Conservation (phyloP, 1,140 invertebrate species). For the Drosophila santomea region DNA sequence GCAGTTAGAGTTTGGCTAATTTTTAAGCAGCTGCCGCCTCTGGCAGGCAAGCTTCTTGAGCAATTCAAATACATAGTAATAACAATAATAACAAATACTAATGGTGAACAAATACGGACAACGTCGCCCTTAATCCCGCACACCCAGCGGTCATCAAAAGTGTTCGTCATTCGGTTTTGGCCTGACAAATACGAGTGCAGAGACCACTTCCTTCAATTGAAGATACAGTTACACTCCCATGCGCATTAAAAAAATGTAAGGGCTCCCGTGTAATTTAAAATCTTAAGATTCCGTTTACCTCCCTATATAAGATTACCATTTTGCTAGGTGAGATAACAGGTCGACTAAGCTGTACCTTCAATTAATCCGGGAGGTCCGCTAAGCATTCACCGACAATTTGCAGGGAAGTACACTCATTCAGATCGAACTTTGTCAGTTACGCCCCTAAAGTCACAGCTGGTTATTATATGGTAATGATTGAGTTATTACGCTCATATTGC, state of each 20-base stretch:
- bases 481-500: conserved; percentile 52
- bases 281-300: background rate
- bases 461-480: conserved; percentile 54
- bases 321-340: conserved; percentile 35
- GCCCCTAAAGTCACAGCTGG: conserved; percentile 29
- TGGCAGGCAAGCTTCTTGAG: conserved; percentile 68
- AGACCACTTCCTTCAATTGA: background rate
- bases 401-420: conserved; percentile 23
- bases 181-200: conserved; percentile 22
- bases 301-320: background rate
- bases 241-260: background rate
- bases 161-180: conserved; percentile 66
- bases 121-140: conserved; percentile 32
- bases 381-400: background rate
- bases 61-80: conserved; percentile 84
- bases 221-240: background rate
- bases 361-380: conserved; percentile 16
- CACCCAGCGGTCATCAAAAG: conserved; percentile 59
- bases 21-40: conserved; percentile 70
- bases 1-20: conserved; percentile 82
- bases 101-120: conserved; percentile 77
- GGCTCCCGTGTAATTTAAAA: too few relatives aligned
- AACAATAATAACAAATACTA: conserved; percentile 84
- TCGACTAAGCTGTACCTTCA: conserved; percentile 10
- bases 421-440: conserved; percentile 44